phyloP scores from a whole-genome alignment of 1,140 invertebrate genomes.

The Drosophila rhopaloa region DNA sequence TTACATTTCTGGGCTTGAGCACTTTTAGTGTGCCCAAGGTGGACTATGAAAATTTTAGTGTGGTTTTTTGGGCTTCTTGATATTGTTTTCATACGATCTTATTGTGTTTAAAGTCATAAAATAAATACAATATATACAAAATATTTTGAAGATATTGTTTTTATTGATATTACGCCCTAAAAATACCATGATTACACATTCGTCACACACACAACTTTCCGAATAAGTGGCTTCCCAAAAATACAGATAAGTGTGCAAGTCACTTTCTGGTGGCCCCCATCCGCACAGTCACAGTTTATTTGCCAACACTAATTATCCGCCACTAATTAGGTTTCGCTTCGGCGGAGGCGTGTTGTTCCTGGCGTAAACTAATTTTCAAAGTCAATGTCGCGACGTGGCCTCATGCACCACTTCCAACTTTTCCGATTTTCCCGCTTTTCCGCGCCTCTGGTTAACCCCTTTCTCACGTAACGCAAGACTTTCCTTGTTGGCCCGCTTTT shows the following conservation, averaged over 20 bases:
- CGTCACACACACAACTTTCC: neutral
- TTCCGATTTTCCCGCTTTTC: constrained; percentile 3
- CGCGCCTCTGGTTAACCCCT: constrained; percentile 21
- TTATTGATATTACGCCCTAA: too few species aligned
- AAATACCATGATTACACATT: too few species aligned
- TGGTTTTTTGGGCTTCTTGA: neutral
- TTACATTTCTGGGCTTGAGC: neutral
- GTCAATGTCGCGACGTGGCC: constrained; percentile 66
- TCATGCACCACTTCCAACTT: constrained; percentile 28
- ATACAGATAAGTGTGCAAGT: constrained; percentile 2
- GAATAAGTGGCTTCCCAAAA: neutral
- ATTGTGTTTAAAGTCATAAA: too few species aligned
- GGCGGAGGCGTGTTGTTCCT: constrained; percentile 5
- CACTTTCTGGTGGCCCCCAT: neutral
- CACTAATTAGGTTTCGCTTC: constrained; percentile 39
- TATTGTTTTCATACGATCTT: too few species aligned
- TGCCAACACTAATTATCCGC: constrained; percentile 40
- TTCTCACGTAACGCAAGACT: constrained; percentile 21
- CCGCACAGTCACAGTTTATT: constrained; percentile 9
- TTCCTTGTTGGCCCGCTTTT: constrained; percentile 19
- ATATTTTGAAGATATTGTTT: too few species aligned
- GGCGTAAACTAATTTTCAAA: constrained; percentile 70
- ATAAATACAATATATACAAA: too few species aligned
- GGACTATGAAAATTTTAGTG: neutral
- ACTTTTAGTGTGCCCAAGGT: neutral